These are phyloP conservation scores for Trinorchestia longiramus DNA, from an alignment of 1,140 invertebrate species.

Conservation along the genomic window DNA sequence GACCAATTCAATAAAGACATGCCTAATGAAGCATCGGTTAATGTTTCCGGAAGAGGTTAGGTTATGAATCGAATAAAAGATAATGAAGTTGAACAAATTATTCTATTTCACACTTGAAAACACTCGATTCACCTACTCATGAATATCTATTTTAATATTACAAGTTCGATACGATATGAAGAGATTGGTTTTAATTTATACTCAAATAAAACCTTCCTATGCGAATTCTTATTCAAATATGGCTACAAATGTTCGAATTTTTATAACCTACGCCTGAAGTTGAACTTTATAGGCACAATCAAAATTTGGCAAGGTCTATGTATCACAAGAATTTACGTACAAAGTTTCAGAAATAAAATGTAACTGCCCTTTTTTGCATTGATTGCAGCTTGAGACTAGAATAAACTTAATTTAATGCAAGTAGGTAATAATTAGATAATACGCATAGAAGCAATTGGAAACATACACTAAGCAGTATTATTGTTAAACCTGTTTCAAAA, in stretches of 20 bases:
- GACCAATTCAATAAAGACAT: no score
- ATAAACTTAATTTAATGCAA: background rate
- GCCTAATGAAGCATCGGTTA: no score
- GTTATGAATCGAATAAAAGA: no score
- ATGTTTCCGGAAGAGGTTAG: no score
- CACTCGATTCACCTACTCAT: no score
- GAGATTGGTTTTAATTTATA: background rate
- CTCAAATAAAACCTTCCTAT: background rate
- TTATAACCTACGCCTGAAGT: background rate
- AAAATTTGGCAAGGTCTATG: background rate
- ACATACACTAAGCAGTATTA: background rate
- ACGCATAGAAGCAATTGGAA: background rate
- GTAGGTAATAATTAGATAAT: background rate
- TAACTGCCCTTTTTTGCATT: background rate
- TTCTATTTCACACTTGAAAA: no score
- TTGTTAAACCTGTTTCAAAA: background rate
- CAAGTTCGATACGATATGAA: background rate
- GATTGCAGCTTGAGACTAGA: background rate
- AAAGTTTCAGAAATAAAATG: background rate
- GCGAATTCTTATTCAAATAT: background rate
- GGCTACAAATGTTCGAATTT: background rate
- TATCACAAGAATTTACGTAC: background rate
- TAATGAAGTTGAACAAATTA: no score
- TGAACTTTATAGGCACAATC: background rate
- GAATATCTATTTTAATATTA: no score